These are phyloP conservation scores for Crypturellus tataupa DNA, from an alignment of 2,797 vertebrate species.

Conservation along the genomic window DNA sequence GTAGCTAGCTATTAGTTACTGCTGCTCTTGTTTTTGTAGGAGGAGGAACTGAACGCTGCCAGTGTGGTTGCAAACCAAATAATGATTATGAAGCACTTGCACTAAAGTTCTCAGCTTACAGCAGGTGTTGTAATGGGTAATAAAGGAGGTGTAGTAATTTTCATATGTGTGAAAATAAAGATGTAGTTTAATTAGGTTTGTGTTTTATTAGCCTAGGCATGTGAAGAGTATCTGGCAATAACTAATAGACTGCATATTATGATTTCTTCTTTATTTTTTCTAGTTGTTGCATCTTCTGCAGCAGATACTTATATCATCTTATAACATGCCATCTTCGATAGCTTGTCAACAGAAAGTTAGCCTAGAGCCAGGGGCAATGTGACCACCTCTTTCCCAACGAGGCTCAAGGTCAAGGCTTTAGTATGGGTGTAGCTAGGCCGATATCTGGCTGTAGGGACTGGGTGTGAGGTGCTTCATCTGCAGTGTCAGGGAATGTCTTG, in stretches of 20 bases:
- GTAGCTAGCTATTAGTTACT: background rate
- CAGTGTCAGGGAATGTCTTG: background rate
- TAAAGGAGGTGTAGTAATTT: background rate
- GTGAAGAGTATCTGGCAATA: background rate
- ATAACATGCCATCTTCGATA: background rate
- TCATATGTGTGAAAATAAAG: background rate
- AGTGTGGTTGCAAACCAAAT: background rate
- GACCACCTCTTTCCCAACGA: background rate
- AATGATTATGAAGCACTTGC: background rate
- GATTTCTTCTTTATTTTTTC: background rate
- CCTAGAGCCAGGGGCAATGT: background rate
- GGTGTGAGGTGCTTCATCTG: background rate
- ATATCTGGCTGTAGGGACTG: background rate
- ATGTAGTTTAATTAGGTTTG: background rate
- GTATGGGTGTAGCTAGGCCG: background rate
- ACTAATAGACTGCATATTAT: background rate
- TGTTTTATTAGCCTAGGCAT: background rate
- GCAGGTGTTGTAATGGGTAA: background rate
- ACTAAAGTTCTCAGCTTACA: background rate
- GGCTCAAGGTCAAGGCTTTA: background rate
- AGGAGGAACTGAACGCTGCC: background rate
- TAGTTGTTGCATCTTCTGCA: background rate
- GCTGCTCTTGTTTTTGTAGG: background rate
- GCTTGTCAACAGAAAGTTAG: background rate
- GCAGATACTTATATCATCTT: background rate